phyloP scores from a whole-genome alignment of 2,113 vertebrate species.

The Microcebus lehilahytsara region DNA sequence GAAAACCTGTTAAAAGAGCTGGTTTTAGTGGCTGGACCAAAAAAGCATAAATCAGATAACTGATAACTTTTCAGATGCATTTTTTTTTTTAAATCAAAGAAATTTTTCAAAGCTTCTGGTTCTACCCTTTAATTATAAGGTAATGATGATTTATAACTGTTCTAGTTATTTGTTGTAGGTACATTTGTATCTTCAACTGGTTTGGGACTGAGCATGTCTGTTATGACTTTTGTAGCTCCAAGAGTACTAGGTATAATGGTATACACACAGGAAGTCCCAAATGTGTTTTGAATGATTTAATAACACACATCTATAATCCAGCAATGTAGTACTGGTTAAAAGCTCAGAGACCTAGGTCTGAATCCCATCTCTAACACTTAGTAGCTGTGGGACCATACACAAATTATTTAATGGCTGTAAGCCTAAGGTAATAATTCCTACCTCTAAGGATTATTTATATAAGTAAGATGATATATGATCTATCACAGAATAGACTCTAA shows the following conservation, averaged over 20 bases:
- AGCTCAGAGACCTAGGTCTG: not conserved
- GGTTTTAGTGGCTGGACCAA: not conserved
- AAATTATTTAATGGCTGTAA: constrained; percentile 17
- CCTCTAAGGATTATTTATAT: not conserved
- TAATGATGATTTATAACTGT: constrained; percentile 12
- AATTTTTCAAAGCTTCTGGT: not conserved
- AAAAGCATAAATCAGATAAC: not conserved
- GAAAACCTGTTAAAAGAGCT: constrained; percentile 31
- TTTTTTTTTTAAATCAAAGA: not conserved
- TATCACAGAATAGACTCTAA: not conserved
- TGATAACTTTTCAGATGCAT: not conserved
- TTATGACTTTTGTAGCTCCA: not conserved
- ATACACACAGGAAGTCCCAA: not conserved
- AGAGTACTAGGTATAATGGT: not conserved
- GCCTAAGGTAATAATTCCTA: not conserved
- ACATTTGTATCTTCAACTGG: constrained; percentile 1
- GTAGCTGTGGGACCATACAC: not conserved
- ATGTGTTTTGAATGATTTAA: constrained; percentile 31
- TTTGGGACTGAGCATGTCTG: not conserved
- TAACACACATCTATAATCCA: not conserved
- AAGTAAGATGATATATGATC: not conserved
- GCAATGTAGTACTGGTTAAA: not conserved
- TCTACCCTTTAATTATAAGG: constrained; percentile 29
- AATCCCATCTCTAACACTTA: not conserved
- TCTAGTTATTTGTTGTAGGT: not conserved